Conservation (phyloP, 2,797 vertebrate genomes). For the Eulemur mongoz region DNA sequence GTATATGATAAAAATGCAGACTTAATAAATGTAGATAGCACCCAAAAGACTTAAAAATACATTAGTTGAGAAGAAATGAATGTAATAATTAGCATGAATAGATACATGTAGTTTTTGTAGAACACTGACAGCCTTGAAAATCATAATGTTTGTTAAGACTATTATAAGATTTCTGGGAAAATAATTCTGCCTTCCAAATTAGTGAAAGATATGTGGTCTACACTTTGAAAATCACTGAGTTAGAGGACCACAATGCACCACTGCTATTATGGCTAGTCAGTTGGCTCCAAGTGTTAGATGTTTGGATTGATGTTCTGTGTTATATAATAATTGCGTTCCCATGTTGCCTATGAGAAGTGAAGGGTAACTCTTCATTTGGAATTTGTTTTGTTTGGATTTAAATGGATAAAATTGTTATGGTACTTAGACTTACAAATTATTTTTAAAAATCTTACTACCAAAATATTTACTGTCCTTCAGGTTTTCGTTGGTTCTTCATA, state of each 20-base stretch:
- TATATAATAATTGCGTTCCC: neutral
- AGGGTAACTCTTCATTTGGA: neutral
- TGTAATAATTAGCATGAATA: neutral
- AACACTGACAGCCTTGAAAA: neutral
- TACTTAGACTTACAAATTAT: slow-evolving; percentile 2
- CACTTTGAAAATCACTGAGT: neutral
- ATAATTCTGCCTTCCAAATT: slow-evolving; percentile 24
- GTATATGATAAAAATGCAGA: neutral
- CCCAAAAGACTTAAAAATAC: neutral
- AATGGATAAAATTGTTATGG: neutral
- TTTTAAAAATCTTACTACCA: neutral
- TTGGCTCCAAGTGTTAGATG: neutral
- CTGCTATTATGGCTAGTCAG: neutral
- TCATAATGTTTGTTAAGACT: neutral
- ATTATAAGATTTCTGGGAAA: neutral
- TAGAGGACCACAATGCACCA: neutral
- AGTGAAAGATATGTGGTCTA: neutral
- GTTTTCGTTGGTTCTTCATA: neutral
- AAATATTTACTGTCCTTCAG: neutral
- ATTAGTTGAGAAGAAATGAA: slow-evolving; percentile 11
- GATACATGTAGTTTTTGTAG: neutral
- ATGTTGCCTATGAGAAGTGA: neutral
- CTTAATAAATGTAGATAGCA: neutral
- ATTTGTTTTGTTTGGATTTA: slow-evolving; percentile 38
- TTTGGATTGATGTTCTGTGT: neutral